Evolutionary conservation across 2,888 invertebrate genomes (phyloP), one percentile per base, ranked within the genome.

Genomic region (Nasonovia ribisnigri): DNA sequence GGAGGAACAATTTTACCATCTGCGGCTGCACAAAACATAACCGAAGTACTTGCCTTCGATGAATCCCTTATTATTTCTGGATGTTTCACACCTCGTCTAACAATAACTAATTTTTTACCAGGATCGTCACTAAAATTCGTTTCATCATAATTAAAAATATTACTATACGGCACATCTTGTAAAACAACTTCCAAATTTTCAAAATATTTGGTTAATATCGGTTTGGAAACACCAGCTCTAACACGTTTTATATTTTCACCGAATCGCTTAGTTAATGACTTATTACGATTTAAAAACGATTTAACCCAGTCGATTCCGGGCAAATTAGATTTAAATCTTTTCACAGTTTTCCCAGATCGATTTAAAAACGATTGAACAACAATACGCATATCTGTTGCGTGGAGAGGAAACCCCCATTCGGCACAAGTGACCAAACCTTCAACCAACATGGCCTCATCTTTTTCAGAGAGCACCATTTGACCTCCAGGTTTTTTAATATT

Each of bases 1-100:
- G 95, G 95, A 43, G 95, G 95, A n/a, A 95, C 94, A 26, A 95
- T 92, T 43, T 92, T 42, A 60, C 91, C 91, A 77, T 46, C 60
- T 29, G 43, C 91, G 42, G 91, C 42, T 43, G 77, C 20, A 29
- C 77, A 60, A 48, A 91, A 91, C 91, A 91, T 91, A 46, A 91
- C 91, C 29, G 77, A 77, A 29, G 77, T 42, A 51, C 91, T 91
- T 29, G 46, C 77, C 77, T 91, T 67, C 20, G 67, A 67, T 77
- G 91, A 77, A 67, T 91, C 91, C 36, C 77, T 67, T 43, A 46
- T 67, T 36, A 60, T 36, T 77, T 67, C 60, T 43, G 43, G 54
- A 43, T 84, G 77, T 77, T 77, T 36, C 36, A n/a, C 60, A 26
- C 77, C 91, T 42, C 91, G 77, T 91, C 43, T 91, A 77, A 67